Evolutionary conservation across 2,113 vertebrate species (phyloP), one percentile per base, ranked within the genome.

Genomic region (Progne subis): DNA sequence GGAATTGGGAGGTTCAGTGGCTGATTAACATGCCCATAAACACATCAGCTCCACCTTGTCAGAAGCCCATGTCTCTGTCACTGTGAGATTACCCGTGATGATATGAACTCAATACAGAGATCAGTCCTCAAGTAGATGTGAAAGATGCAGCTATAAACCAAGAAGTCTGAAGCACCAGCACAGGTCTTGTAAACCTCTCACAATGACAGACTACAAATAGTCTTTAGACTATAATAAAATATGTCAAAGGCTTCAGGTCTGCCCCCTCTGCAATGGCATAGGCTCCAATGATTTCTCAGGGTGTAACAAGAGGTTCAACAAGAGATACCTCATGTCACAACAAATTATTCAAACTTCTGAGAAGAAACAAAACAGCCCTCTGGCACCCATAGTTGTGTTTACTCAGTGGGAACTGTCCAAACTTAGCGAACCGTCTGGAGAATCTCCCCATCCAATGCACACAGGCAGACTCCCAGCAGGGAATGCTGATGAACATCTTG

Each of bases 31-130:
- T 8, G 31, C 8, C 21, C 25, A 69, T 39, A 31, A 32, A 37
- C 31, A 59, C 10, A 37, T 28, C 32, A 16, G 21, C 50, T 71
- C 44, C 63, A 69, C 26, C 25, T 67, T 59, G 47, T 47, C 32
- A 71, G 39, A 91, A 93, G 50, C 12, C 8, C 25, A 9, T 0
- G 7, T 44, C 15, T 59, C 67, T 75, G 31, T n/a, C n/a, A 81
- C 37, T 37, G 2, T 41, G 80, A 70, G 46, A 52, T 49, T 13
- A 41, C 32, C 23, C 49, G n/a, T 60, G 18, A 41, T 0, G 0
- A 67, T 12, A 9, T 7, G 26, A 49, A 47, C 70, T 52, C 34
- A 53, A 59, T 8, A 18, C 3, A 64, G 29, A 32, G 6, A 34
- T 20, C 25, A 68, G 34, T 20, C 32, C 24, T 56, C 23, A 68